These are phyloP conservation scores for Onchidella celtica DNA, from an alignment of 2,888 invertebrate genomes.

Conservation along the genomic window DNA sequence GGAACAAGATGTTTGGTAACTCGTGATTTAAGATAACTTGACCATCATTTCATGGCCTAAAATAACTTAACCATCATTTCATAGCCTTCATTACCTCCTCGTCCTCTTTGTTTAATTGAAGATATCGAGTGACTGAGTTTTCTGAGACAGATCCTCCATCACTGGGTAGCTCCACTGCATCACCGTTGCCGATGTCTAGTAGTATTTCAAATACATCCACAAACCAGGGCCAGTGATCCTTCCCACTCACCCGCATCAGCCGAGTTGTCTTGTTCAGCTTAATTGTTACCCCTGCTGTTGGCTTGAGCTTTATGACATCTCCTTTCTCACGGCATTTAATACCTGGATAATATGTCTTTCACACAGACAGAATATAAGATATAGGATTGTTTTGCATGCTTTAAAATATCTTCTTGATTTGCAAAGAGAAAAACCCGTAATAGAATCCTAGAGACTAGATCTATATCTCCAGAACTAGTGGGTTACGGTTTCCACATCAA, in stretches of 20 bases:
- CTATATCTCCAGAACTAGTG: no score
- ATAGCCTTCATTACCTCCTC: constrained; percentile 76
- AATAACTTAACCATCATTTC: no score
- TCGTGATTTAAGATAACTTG: no score
- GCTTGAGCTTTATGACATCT: constrained; percentile 70
- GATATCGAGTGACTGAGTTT: constrained; percentile 70
- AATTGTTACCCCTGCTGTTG: constrained; percentile 66
- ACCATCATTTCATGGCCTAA: no score
- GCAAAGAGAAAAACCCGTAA: no score
- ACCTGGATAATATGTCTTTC: constrained; percentile 64
- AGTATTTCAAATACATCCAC: constrained; percentile 71
- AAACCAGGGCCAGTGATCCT: constrained; percentile 75
- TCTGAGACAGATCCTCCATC: constrained; percentile 63
- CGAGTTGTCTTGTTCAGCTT: constrained; percentile 71
- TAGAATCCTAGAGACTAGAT: no score
- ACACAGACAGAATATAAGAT: no score
- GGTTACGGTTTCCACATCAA: no score
- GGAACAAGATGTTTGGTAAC: no score
- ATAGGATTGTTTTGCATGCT: no score
- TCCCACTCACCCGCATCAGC: constrained; percentile 70
- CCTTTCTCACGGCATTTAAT: constrained; percentile 70
- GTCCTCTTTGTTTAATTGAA: constrained; percentile 74
- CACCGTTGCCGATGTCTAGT: constrained; percentile 72
- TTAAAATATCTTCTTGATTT: no score
- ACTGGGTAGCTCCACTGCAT: constrained; percentile 62